These are phyloP conservation scores for Parelbella ahira DNA, from an alignment of 2,888 invertebrate species.

Conservation along the genomic window DNA sequence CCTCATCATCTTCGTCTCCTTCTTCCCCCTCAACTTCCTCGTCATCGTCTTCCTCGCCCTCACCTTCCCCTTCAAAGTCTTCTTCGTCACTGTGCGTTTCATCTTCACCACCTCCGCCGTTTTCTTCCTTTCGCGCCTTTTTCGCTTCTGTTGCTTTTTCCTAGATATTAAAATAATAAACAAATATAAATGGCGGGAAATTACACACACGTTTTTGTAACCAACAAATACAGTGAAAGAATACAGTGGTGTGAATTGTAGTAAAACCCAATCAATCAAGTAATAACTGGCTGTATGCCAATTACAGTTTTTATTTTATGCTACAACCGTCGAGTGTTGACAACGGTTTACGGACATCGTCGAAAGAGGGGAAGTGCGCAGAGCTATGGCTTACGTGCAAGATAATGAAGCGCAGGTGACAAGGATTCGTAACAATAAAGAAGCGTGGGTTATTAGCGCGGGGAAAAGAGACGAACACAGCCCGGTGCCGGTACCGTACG, in stretches of 20 bases:
- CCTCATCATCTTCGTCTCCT: slow-evolving; percentile 83
- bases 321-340: slow-evolving; percentile 4
- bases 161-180: slow-evolving; percentile 51
- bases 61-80: slow-evolving; percentile 82
- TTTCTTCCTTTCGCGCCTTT: slow-evolving; percentile 90
- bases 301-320: slow-evolving; percentile 37
- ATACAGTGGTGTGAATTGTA: too few species aligned
- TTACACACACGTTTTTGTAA: too few species aligned
- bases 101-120: slow-evolving; percentile 83
- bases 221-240: too few species aligned
- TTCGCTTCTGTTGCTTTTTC: slow-evolving; percentile 88
- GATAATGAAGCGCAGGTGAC: slow-evolving; percentile 69
- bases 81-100: slow-evolving; percentile 84
- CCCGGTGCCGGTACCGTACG: slow-evolving; percentile 46
- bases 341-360: slow-evolving; percentile 6
- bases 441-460: slow-evolving; percentile 71
- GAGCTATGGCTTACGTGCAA: slow-evolving; percentile 42
- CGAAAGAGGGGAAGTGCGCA: slow-evolving; percentile 23
- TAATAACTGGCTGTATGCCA: slow-evolving; percentile 51
- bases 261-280: slow-evolving; percentile 42
- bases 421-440: slow-evolving; percentile 68
- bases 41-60: slow-evolving; percentile 82
- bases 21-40: slow-evolving; percentile 83
- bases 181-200: not conserved
- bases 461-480: slow-evolving; percentile 54